Evolutionary conservation across 2,797 vertebrate species (phyloP).

Genomic region (Astyanax mexicanus): DNA sequence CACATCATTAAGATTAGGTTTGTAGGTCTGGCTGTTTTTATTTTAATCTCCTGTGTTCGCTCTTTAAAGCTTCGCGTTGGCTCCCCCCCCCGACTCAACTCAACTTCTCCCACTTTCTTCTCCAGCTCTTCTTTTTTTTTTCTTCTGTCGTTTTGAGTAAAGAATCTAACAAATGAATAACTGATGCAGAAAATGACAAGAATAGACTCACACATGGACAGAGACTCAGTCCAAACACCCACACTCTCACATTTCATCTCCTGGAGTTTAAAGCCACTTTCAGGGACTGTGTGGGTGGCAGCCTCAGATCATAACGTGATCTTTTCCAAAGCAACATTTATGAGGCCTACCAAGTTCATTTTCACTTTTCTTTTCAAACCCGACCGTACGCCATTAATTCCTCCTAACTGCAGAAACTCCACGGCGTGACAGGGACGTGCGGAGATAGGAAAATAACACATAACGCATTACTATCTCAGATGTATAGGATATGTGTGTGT

Average conservation of each 20-base stretch:
- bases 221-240: slow-evolving; percentile 58
- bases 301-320: slow-evolving; percentile 54
- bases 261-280: slow-evolving; percentile 61
- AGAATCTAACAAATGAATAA: slow-evolving; percentile 38
- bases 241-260: slow-evolving; percentile 53
- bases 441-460: background rate
- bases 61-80: background rate
- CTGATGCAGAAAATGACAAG: slow-evolving; percentile 48
- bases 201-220: slow-evolving; percentile 59
- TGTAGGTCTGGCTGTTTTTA: slow-evolving; percentile 7
- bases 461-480: background rate
- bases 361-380: slow-evolving; percentile 40
- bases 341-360: slow-evolving; percentile 47
- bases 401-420: slow-evolving; percentile 30
- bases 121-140: background rate
- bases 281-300: slow-evolving; percentile 56
- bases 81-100: background rate
- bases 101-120: slow-evolving; percentile 8
- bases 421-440: background rate
- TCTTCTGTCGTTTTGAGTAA: background rate
- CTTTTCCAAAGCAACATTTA: slow-evolving; percentile 52
- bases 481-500: background rate
- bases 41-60: background rate
- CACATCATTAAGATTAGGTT: slow-evolving; percentile 10
- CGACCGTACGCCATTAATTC: slow-evolving; percentile 22